Evolutionary conservation across 2,113 vertebrate species (phyloP), one percentile per base, ranked within the genome.

Genomic region (Trichechus manatus): DNA sequence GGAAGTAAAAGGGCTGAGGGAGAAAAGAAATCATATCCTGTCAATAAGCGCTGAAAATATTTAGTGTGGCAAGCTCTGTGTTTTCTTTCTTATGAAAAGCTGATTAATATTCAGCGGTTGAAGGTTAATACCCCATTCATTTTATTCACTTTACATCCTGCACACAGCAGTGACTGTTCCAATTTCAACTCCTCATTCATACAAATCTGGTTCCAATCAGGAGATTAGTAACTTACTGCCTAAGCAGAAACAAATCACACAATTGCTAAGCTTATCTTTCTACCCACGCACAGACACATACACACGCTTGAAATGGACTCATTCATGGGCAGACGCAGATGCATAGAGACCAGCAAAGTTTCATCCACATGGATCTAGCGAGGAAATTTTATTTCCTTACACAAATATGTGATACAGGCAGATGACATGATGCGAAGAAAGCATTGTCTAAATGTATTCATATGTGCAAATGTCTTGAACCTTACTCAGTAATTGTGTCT

Each of bases 41-140:
- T 99, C 99, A 98, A 99, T 99, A 99, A 98, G 98, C 96, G 98
- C 98, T 98, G 97, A 99, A 99, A 99, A 99, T 99, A 99, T 99
- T 99, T 99, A 98, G 98, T 99, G 99, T 99, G 99, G 99, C 99
- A 98, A 96, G 98, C 98, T 98, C 98, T 98, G 98, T 99, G 99
- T 99, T 99, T 99, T 99, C 99, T 98, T 99, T 99, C 99, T 99
- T 99, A 99, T 99, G 99, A 99, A 99, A 99, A 98, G 93, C 99
- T 99, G 99, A 99, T 99, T 99, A 99, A 99, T 99, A 99, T 99
- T 99, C 99, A 99, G 99, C 98, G 99, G 99, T 98, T 99, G 99
- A 98, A 99, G 98, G 98, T 99, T 99, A 99, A 99, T 99, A 98
- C 98, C 97, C 98, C 96, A 98, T 98, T 99, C 98, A 99, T 99